Conservation (phyloP, 2,797 vertebrate genomes). For the Agapornis canus region DNA sequence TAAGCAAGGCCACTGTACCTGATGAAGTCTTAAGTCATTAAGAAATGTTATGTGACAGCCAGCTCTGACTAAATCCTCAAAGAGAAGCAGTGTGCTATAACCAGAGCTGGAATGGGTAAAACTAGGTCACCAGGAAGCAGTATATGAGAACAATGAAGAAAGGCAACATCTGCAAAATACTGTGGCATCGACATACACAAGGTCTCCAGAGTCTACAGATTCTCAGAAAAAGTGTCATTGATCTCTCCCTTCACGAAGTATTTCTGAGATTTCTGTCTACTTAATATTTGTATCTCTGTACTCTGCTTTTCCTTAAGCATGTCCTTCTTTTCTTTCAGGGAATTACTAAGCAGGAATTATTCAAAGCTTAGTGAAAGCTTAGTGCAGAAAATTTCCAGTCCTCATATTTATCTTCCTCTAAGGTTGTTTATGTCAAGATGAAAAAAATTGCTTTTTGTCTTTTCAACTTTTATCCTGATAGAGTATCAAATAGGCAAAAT, state of each 20-base stretch:
- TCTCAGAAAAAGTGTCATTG: not conserved
- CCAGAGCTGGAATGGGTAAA: not conserved
- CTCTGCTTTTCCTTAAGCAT: not conserved
- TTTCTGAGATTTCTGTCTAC: not conserved
- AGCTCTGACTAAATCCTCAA: not conserved
- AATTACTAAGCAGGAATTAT: not conserved
- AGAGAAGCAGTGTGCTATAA: not conserved
- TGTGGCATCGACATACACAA: not conserved
- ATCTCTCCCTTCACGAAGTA: not conserved
- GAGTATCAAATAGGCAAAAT: not conserved
- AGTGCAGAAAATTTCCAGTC: not conserved
- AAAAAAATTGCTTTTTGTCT: not conserved
- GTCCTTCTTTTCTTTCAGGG: not conserved
- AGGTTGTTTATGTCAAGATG: not conserved
- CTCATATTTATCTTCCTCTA: not conserved
- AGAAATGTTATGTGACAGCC: not conserved
- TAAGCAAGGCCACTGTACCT: not conserved
- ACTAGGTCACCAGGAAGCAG: not conserved
- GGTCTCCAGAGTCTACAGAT: not conserved
- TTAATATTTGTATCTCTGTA: not conserved
- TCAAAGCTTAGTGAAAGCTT: not conserved
- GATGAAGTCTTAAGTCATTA: not conserved
- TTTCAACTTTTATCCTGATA: not conserved
- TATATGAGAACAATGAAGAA: not conserved
- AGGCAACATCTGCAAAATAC: not conserved